phyloP scores from a whole-genome alignment of 2,888 invertebrate species.

The Drosophila subsilvestris region DNA sequence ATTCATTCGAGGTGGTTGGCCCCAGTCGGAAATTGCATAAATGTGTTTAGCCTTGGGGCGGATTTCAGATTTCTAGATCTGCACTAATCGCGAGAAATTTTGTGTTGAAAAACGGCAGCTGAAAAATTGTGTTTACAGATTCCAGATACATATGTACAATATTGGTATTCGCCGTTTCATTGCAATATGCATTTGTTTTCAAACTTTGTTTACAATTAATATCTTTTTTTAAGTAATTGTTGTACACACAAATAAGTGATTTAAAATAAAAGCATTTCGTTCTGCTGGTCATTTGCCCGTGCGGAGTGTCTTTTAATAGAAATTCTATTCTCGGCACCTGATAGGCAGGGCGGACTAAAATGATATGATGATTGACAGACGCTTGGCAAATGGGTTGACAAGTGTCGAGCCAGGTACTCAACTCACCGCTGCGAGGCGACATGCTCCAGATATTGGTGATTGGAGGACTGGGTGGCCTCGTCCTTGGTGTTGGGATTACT shows the following conservation, averaged over 20 bases:
- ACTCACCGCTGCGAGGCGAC: constrained; percentile 77
- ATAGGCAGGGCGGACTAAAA: background rate
- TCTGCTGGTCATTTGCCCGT: constrained; percentile 1
- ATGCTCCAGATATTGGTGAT: constrained; percentile 71
- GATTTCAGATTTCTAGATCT: constrained; percentile 22
- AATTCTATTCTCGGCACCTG: constrained; percentile 15
- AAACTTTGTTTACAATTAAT: constrained; percentile 28
- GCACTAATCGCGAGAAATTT: constrained; percentile 43
- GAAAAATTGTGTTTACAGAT: constrained; percentile 27
- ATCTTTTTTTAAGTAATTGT: background rate
- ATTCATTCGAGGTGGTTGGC: constrained; percentile 56
- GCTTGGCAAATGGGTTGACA: constrained; percentile 1
- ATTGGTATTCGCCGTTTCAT: background rate
- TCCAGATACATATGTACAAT: background rate
- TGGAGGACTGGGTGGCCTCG: constrained; percentile 62
- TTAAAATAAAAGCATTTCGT: background rate
- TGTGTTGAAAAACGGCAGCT: constrained; percentile 1
- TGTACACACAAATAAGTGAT: background rate
- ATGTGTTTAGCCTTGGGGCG: constrained; percentile 67
- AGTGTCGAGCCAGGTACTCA: background rate
- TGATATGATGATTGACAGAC: constrained; percentile 38
- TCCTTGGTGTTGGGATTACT: constrained; percentile 70
- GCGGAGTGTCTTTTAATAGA: constrained; percentile 10
- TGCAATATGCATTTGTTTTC: constrained; percentile 22
- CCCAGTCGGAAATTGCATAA: constrained; percentile 58